A percentile compares a stretch with the other conserved stretches of the same genome.
phyloP scores from a whole-genome alignment of 2,797 vertebrate species.

The Petrocephalus schoutedeni region DNA sequence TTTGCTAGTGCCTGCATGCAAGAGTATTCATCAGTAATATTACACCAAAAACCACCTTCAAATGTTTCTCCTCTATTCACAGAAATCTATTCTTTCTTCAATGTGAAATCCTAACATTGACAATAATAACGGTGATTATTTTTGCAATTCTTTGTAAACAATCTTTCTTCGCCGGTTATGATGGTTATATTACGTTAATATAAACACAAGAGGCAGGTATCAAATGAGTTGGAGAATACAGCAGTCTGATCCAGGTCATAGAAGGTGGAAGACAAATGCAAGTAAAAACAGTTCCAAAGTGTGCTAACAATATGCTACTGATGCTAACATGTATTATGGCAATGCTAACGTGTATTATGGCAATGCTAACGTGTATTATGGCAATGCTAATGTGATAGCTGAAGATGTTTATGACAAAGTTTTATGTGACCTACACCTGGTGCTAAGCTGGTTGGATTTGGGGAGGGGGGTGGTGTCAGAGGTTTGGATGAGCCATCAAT shows the following conservation, averaged over 20 bases:
- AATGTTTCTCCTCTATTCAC: background rate
- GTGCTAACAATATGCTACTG: background rate
- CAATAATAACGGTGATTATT: background rate
- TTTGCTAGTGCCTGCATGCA: background rate
- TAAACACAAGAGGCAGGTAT: too few relatives aligned
- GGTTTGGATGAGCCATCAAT: too few relatives aligned
- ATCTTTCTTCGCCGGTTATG: background rate
- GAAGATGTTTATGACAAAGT: background rate
- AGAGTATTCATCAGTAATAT: background rate
- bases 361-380: background rate
- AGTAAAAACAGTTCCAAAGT: background rate
- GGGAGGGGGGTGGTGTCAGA: too few relatives aligned
- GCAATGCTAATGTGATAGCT: background rate
- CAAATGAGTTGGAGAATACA: background rate
- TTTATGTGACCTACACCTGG: background rate
- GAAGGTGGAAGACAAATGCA: background rate
- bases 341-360: background rate
- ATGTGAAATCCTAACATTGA: background rate
- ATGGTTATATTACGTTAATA: too few relatives aligned
- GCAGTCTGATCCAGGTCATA: background rate
- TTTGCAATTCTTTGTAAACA: background rate
- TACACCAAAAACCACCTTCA: background rate
- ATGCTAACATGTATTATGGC: background rate
- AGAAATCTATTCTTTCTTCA: background rate
- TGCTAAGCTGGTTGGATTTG: background rate